Base-by-base conservation (phyloP, 2,888 invertebrate species). In the Phyto melanocephala region DNA sequence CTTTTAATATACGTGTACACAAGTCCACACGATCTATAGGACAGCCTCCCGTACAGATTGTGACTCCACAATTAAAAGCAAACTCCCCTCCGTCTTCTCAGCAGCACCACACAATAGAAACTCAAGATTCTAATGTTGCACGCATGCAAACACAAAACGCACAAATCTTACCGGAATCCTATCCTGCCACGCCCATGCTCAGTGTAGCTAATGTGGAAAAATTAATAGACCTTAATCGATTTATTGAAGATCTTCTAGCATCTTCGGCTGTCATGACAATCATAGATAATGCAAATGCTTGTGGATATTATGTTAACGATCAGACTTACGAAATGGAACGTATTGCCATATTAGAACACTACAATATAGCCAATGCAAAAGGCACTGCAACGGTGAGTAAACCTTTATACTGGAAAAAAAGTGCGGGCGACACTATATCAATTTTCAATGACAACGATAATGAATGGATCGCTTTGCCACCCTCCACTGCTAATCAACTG, bases 251-350 rank as follows among this genome's bases (percentile, higher is more conserved):
- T 42, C 80, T 80, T 0, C 22, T 80, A 11, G 68, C 70, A 1
- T 56, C 70, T 0, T 70, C 75, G 0, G 71, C 76, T 28, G 76
- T 76, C 33, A 17, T 76, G 17, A 75, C 75, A 2, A 80, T 80
- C 22, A 80, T 80, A 20, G 65, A 76, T 50, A 80, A 71, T 65
- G 80, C 80, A 6, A 75, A 80, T 58, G 80, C 75, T 15, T 70
- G 80, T 22, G 75, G 75, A 2, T 80, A 80, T 52, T 70, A 52
- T 20, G 76, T 63, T 24, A 70, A 80, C 11, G 80, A 47, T 2
- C 80, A 80, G 10, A n/a, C 76, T 5, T 80, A 71, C 15, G 75
- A 80, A 70, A 71, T 76, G 70, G 80, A 80, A 71, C 76, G 80
- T 28, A 71, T 65, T 50, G 75, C 80, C 10, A 76, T 80, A 35